Evolutionary conservation across 2,888 invertebrate genomes (phyloP).

Genomic region (Sturmia bella): DNA sequence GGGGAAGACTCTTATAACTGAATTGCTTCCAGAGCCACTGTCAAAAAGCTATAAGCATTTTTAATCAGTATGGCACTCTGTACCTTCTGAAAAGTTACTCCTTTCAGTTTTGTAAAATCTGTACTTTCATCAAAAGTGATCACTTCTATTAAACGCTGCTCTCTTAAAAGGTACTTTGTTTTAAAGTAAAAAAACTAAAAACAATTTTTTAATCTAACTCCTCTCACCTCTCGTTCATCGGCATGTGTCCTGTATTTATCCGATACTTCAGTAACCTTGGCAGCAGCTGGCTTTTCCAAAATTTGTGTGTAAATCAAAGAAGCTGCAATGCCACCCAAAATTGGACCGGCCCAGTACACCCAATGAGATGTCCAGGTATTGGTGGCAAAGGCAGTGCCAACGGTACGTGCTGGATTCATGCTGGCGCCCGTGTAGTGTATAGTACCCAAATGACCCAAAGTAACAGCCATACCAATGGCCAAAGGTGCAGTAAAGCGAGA

Average conservation of each 20-base stretch:
- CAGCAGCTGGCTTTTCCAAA: constrained; percentile 76
- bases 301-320: constrained; percentile 87
- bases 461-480: constrained; percentile 93
- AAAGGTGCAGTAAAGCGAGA: constrained; percentile 91
- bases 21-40: too few relatives aligned
- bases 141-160: too few relatives aligned
- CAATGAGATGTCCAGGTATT: constrained; percentile 90
- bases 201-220: too few relatives aligned
- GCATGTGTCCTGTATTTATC: constrained; percentile 81
- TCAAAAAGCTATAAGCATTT: too few relatives aligned
- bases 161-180: too few relatives aligned
- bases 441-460: constrained; percentile 91
- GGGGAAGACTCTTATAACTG: too few relatives aligned
- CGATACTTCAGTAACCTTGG: constrained; percentile 75
- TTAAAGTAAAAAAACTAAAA: too few relatives aligned
- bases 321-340: constrained; percentile 90
- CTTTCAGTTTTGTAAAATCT: too few relatives aligned
- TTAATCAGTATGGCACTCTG: too few relatives aligned
- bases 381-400: constrained; percentile 92
- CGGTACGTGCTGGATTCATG: constrained; percentile 95
- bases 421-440: constrained; percentile 93
- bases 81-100: too few relatives aligned
- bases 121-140: too few relatives aligned
- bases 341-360: constrained; percentile 96
- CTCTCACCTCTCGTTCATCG: constrained; percentile 87